phyloP scores from a whole-genome alignment of 2,797 vertebrate species.

The Allobates femoralis region DNA sequence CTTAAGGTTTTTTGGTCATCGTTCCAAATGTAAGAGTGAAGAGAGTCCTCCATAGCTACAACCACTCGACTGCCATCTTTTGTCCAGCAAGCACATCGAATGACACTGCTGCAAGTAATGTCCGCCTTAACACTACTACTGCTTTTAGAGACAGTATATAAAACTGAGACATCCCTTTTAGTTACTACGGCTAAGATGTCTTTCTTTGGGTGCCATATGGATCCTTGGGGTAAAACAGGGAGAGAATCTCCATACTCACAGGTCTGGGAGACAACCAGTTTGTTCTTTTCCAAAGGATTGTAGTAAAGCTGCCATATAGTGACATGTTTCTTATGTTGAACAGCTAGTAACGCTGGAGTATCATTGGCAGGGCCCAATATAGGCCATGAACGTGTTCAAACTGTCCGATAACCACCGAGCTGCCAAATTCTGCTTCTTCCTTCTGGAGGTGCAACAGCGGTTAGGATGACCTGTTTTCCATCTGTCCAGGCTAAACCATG shows the following conservation, averaged over 20 bases:
- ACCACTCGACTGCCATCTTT: slow-evolving; percentile 90
- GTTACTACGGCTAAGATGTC: slow-evolving; percentile 88
- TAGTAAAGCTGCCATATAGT: slow-evolving; percentile 90
- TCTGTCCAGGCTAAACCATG: slow-evolving; percentile 96
- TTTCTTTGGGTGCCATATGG: slow-evolving; percentile 91
- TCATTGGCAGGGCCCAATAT: slow-evolving; percentile 85
- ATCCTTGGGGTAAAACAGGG: slow-evolving; percentile 90
- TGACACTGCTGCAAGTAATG: slow-evolving; percentile 78
- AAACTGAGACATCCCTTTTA: slow-evolving; percentile 83
- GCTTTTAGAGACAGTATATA: slow-evolving; percentile 82
- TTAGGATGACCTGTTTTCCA: slow-evolving; percentile 90
- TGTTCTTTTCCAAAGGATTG: slow-evolving; percentile 81
- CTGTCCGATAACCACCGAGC: slow-evolving; percentile 88
- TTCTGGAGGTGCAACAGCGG: slow-evolving; percentile 77
- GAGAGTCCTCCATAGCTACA: slow-evolving; percentile 85
- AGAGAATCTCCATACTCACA: slow-evolving; percentile 89
- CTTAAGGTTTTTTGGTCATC: slow-evolving; percentile 85
- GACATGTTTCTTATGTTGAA: slow-evolving; percentile 91
- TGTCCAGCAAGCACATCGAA: slow-evolving; percentile 95
- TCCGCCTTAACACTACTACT: slow-evolving; percentile 84
- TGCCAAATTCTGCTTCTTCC: slow-evolving; percentile 84
- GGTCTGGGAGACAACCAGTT: slow-evolving; percentile 86
- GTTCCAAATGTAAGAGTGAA: slow-evolving; percentile 92
- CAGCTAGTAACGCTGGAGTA: slow-evolving; percentile 82
- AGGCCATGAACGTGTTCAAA: slow-evolving; percentile 92